Evolutionary conservation across 2,113 vertebrate species (phyloP).

Genomic region (Malaclemys terrapin): DNA sequence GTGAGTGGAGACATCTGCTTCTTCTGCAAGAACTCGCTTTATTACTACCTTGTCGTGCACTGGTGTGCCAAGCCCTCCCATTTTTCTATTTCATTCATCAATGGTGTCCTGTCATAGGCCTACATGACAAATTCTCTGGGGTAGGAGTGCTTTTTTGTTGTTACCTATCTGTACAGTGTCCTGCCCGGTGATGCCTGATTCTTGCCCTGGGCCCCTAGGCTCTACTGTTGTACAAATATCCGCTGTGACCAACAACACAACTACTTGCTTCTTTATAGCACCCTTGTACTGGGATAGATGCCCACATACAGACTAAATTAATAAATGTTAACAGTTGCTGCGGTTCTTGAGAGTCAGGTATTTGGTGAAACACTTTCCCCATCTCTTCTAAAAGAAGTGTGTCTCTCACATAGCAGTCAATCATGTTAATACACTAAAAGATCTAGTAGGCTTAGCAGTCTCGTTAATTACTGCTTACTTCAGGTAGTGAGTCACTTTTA

Average conservation of each 20-base stretch:
- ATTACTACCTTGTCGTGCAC: neutral
- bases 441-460: constrained; percentile 3
- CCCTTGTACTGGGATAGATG: neutral
- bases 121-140: neutral
- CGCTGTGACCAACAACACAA: neutral
- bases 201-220: neutral
- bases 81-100: constrained; percentile 9
- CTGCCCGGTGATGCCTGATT: constrained; percentile 2
- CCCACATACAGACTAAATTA: neutral
- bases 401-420: neutral
- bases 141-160: neutral
- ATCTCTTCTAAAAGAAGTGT: neutral
- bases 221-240: neutral
- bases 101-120: neutral
- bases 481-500: constrained; percentile 51
- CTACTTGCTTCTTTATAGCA: neutral
- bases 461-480: constrained; percentile 20
- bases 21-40: neutral
- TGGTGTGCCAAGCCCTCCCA: neutral
- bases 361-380: neutral
- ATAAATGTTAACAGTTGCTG: neutral
- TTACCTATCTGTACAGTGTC: neutral
- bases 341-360: neutral
- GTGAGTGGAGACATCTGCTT: neutral
- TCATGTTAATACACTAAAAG: constrained; percentile 10